A percentile compares a stretch with the other conserved stretches of the same genome.
Conservation (phyloP, 2,113 vertebrate genomes). For the Myiozetetes cayanensis region DNA sequence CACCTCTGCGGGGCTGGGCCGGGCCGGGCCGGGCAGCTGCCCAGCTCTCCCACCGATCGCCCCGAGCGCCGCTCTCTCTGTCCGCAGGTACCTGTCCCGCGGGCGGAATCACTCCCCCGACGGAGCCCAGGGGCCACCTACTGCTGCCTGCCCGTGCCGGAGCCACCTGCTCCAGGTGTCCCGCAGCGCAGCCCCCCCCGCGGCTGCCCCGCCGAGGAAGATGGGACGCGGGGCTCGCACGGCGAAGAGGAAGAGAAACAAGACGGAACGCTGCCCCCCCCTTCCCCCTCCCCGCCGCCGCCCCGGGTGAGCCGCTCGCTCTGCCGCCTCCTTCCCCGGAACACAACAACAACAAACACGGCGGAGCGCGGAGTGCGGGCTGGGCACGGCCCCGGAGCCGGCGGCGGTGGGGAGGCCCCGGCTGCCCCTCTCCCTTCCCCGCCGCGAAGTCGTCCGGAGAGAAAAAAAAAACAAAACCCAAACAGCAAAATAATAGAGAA, state of each 20-base stretch:
- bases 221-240: not conserved
- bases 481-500: not conserved
- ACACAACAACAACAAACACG: conserved; percentile 19
- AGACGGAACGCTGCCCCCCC: not conserved
- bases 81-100: not conserved
- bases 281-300: not conserved
- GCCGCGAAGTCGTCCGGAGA: not conserved
- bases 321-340: not conserved
- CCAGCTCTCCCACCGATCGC: not conserved
- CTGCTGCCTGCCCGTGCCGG: not conserved
- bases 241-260: not conserved
- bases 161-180: conserved; percentile 21
- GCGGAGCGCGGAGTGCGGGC: not conserved
- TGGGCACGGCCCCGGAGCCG: not conserved
- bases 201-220: not conserved
- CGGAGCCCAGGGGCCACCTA: not conserved
- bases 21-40: not conserved
- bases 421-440: not conserved
- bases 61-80: not conserved
- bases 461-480: not conserved
- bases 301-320: not conserved
- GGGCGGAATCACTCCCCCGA: not conserved
- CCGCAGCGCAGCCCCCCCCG: not conserved
- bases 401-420: not conserved
- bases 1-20: not conserved